A percentile compares a stretch with the other conserved stretches of the same genome.
These are phyloP conservation scores for Melanostoma scalare DNA, from an alignment of 2,888 invertebrate species.

Conservation along the genomic window DNA sequence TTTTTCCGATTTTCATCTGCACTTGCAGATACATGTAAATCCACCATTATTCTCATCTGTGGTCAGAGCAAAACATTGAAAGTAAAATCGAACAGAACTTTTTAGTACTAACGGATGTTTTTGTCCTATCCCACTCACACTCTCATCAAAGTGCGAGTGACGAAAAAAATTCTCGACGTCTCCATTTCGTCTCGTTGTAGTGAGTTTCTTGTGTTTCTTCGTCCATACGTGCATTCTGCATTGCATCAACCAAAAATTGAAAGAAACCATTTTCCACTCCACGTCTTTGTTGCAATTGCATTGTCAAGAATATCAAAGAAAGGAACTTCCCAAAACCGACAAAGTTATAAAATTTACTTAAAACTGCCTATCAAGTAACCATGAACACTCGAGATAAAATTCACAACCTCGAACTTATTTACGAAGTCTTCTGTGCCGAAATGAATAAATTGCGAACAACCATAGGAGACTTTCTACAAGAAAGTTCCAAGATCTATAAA, in stretches of 20 bases:
- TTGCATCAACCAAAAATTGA: neutral
- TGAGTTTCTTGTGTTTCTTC: too few relatives aligned
- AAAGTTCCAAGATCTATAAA: slow-evolving; percentile 54
- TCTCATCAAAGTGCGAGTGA: slow-evolving; percentile 17
- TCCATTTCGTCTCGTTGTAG: neutral
- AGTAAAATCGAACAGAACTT: slow-evolving; percentile 38
- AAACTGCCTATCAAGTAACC: slow-evolving; percentile 24
- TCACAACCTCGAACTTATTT: slow-evolving; percentile 62
- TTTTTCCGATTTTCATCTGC: too few relatives aligned
- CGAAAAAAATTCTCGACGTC: slow-evolving; percentile 30
- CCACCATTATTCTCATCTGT: too few relatives aligned
- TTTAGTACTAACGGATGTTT: slow-evolving; percentile 42
- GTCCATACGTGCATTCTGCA: neutral
- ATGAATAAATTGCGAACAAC: slow-evolving; percentile 59
- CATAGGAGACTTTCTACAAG: slow-evolving; percentile 61
- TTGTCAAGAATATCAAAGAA: neutral
- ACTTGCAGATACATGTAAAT: too few relatives aligned
- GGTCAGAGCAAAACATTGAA: neutral
- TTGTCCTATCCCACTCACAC: slow-evolving; percentile 5
- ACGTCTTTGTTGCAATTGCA: neutral
- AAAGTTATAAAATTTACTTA: slow-evolving; percentile 37
- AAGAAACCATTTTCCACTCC: slow-evolving; percentile 7
- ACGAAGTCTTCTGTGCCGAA: slow-evolving; percentile 64
- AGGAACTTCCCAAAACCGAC: slow-evolving; percentile 25
- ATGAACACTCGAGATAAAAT: slow-evolving; percentile 63